Percentiles rank a stretch among this genome's conserved stretches.
Conservation (phyloP, 2,888 invertebrate genomes). For the Cheilosia variabilis region DNA sequence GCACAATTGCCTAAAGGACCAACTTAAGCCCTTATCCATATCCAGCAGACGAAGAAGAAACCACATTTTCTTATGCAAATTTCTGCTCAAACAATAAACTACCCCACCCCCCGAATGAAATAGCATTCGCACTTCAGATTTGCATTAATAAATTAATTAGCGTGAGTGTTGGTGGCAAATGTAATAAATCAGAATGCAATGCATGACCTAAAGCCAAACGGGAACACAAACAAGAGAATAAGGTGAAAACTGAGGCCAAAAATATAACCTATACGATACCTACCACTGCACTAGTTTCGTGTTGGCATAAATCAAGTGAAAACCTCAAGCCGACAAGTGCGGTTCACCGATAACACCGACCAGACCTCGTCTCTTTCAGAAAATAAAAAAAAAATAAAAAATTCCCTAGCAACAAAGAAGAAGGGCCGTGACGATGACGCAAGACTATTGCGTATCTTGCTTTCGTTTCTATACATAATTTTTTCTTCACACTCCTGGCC, state of each 20-base stretch:
- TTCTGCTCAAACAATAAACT: conserved; percentile 9
- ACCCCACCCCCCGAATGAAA: conserved; percentile 22
- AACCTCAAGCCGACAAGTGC: conserved; percentile 56
- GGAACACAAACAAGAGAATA: background rate
- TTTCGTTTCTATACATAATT: conserved; percentile 1
- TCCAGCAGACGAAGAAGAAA: conserved; percentile 20
- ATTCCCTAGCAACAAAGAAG: conserved; percentile 26
- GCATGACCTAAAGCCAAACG: conserved; percentile 31
- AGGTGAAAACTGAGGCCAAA: conserved; percentile 13
- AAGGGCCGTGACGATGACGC: conserved; percentile 62
- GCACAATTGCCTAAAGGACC: background rate
- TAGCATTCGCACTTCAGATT: conserved; percentile 41
- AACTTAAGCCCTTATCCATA: conserved; percentile 12
- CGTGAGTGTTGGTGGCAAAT: background rate
- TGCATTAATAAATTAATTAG: conserved; percentile 68
- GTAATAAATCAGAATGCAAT: conserved; percentile 45
- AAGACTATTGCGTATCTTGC: conserved; percentile 51
- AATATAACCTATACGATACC: background rate
- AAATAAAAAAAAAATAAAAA: background rate
- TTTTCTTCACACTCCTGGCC: conserved; percentile 12
- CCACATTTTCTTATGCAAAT: conserved; percentile 51
- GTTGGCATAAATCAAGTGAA: conserved; percentile 68
- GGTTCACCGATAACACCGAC: conserved; percentile 41
- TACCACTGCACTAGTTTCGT: conserved; percentile 49
- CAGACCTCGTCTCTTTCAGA: conserved; percentile 22